Conservation (phyloP, 2,797 vertebrate species). For the Kryptolebias ocellatus region DNA sequence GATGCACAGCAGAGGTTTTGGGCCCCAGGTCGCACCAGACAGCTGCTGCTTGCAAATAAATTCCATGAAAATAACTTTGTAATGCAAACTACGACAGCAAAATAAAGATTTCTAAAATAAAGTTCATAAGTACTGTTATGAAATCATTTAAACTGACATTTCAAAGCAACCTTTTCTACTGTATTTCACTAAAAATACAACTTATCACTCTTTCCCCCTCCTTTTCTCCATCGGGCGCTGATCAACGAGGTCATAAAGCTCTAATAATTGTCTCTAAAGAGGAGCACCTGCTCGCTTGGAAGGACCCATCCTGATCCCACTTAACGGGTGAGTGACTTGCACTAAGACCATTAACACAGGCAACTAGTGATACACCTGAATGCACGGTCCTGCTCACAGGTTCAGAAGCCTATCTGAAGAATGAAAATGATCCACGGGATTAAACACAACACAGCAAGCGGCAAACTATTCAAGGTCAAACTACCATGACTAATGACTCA, state of each 20-base stretch:
- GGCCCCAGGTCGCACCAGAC: no score
- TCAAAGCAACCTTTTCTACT: no score
- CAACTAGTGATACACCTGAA: conserved; percentile 50
- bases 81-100: no score
- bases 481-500: conserved; percentile 58
- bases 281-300: conserved; percentile 54
- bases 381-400: conserved; percentile 47
- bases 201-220: background rate
- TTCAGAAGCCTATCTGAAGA: conserved; percentile 19
- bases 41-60: no score
- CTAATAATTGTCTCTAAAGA: conserved; percentile 62
- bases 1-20: no score
- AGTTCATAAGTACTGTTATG: no score
- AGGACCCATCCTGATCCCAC: conserved; percentile 62
- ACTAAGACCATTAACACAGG: conserved; percentile 68
- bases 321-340: conserved; percentile 68
- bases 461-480: conserved; percentile 28
- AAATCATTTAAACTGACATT: no score
- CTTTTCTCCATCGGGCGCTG: conserved; percentile 19
- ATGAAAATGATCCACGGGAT: conserved; percentile 41
- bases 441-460: conserved; percentile 31
- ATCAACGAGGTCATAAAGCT: conserved; percentile 55
- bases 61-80: no score
- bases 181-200: no score
- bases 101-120: no score